Evolutionary conservation across 2,113 vertebrate genomes (phyloP).

Genomic region (Verasper variegatus): DNA sequence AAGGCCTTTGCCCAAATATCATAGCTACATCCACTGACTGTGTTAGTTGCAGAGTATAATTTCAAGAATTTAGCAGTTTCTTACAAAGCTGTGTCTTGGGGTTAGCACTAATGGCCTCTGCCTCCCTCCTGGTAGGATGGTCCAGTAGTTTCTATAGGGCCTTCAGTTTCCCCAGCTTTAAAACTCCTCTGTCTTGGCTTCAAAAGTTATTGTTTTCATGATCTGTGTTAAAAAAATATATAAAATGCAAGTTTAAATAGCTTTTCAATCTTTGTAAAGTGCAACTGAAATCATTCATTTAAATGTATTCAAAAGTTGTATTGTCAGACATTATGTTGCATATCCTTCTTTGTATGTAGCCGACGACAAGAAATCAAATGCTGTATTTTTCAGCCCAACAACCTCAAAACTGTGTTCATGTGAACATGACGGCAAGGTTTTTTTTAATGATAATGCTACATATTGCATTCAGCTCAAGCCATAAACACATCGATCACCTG

Average conservation of each 20-base stretch:
- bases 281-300: slow-evolving; percentile 6
- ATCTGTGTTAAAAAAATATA: slow-evolving; percentile 17
- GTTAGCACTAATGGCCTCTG: not conserved
- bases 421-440: slow-evolving; percentile 12
- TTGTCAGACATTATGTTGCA: slow-evolving; percentile 15
- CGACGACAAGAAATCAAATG: slow-evolving; percentile 17
- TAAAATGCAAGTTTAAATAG: not conserved
- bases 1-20: slow-evolving; percentile 4
- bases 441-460: slow-evolving; percentile 21
- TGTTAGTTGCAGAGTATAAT: not conserved
- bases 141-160: not conserved
- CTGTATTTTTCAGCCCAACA: slow-evolving; percentile 42
- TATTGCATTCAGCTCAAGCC: slow-evolving; percentile 45
- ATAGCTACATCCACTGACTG: not conserved
- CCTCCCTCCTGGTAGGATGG: not conserved
- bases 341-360: slow-evolving; percentile 15
- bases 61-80: too few relatives aligned
- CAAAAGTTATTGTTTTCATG: slow-evolving; percentile 3
- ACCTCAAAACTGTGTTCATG: slow-evolving; percentile 30
- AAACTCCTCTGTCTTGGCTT: slow-evolving; percentile 20
- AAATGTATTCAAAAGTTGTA: slow-evolving; percentile 20
- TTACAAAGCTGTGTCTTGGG: slow-evolving; percentile 7
- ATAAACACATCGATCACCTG: slow-evolving; percentile 37
- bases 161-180: slow-evolving; percentile 3
- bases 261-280: slow-evolving; percentile 23